phyloP scores from a whole-genome alignment of 1,140 invertebrate species.

The Drosophila quadrilineata region DNA sequence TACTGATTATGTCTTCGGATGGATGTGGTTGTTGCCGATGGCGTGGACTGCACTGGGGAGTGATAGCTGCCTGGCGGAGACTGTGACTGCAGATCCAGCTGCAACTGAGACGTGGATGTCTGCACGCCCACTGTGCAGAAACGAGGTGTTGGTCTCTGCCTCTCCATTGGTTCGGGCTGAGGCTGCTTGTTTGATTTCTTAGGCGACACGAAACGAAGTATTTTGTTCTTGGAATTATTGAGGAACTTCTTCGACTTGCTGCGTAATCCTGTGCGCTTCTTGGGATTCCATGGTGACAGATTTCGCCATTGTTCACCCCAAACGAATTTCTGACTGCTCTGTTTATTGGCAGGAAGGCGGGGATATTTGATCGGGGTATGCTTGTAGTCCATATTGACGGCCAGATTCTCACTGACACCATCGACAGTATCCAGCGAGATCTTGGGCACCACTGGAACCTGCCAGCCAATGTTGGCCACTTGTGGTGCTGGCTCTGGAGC shows the following conservation, averaged over 20 bases:
- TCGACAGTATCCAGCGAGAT: slow-evolving; percentile 72
- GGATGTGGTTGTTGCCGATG: slow-evolving; percentile 43
- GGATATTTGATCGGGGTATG: slow-evolving; percentile 67
- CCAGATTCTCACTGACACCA: slow-evolving; percentile 64
- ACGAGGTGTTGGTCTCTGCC: slow-evolving; percentile 2
- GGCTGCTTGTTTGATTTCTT: slow-evolving; percentile 52
- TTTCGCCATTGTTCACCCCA: slow-evolving; percentile 69
- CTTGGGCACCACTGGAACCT: slow-evolving; percentile 51
- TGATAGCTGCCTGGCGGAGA: slow-evolving; percentile 76
- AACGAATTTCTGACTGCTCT: slow-evolving; percentile 63
- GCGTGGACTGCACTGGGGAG: slow-evolving; percentile 65
- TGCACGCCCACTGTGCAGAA: slow-evolving; percentile 67
- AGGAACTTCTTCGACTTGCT: slow-evolving; percentile 64
- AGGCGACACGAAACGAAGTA: slow-evolving; percentile 70
- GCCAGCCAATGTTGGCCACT: slow-evolving; percentile 59
- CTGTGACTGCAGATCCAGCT: slow-evolving; percentile 51
- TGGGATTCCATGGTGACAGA: slow-evolving; percentile 60
- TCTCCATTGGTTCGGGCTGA: not conserved
- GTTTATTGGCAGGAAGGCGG: slow-evolving; percentile 1
- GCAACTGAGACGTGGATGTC: slow-evolving; percentile 49
- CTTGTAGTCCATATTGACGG: slow-evolving; percentile 62
- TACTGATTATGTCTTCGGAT: slow-evolving; percentile 24
- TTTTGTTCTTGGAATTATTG: slow-evolving; percentile 71
- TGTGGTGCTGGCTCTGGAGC: slow-evolving; percentile 61
- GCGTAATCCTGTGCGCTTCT: slow-evolving; percentile 27